Base-by-base conservation (phyloP, 1,140 invertebrate genomes). In the Scaptodrosophila lebanonensis region DNA sequence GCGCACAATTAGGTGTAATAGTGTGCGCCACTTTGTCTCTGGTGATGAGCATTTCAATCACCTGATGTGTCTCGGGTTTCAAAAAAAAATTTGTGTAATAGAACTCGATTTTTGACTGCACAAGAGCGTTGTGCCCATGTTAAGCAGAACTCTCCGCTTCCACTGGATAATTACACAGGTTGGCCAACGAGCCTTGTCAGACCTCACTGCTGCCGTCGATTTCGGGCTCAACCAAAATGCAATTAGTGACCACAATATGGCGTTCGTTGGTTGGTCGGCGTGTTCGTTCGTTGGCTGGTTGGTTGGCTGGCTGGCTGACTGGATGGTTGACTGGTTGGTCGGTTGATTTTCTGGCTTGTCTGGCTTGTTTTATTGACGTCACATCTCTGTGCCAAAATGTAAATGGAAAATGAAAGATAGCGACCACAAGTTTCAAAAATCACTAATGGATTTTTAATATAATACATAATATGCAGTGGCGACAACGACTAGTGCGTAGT, bases 361-460 rank as follows among this genome's bases (percentile, higher is more conserved):
- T 30, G 8, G 0, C 27, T 38, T 5, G 33, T 50, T 58, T 58
- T 58, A 63, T 63, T 58, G 53, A 63, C 47, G 53, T 63, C 60
- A 25, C 22, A 4, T 25, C 8, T 25, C 22, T 25, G 22, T 25
- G 22, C 22, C 22, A 75, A 66, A 72, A 72, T 67, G 67, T 67
- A 79, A 73, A 79, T 79, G 68, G 72, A 69, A 79, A 70, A 65
- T 68, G 64, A 60, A 53, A 61, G 62, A 47, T 54, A 58, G 66
- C 64, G 73, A 73, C 73, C 73, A 68, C 73, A 79, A 77, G 68
- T 65, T 77, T 79, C 73, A 77, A 77, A 77, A 79, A 77, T 77
- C 73, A 68, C 73, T 77, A 77, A 77, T 77, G 73, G 73, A 79
- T 79, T 73, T 77, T 79, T 79, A 77, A 77, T 77, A 77, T 77